Evolutionary conservation across 2,888 invertebrate genomes (phyloP).

Genomic region (Nysson spinosus): DNA sequence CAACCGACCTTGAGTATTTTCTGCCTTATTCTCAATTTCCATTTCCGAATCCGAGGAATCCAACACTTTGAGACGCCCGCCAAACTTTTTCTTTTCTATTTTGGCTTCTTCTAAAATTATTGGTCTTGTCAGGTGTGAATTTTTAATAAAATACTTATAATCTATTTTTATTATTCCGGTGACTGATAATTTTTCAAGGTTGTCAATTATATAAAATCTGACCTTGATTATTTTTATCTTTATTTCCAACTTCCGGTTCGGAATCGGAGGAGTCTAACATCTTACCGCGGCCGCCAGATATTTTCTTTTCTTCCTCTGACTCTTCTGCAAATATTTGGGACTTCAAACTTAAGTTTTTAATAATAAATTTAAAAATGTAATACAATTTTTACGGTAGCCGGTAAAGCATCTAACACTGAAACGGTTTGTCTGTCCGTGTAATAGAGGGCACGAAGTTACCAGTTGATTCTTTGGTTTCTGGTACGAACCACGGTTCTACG

Average conservation of each 20-base stretch:
- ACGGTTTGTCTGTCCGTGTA: conserved; percentile 14
- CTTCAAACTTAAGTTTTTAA: background rate
- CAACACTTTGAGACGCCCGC: background rate
- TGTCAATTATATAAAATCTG: no score
- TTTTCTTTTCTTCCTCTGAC: background rate
- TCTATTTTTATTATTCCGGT: no score
- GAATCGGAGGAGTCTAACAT: conserved; percentile 60
- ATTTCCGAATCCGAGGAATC: conserved; percentile 16
- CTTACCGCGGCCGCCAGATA: conserved; percentile 35
- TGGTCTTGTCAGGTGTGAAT: background rate
- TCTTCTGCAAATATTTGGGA: background rate
- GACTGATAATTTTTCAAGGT: no score
- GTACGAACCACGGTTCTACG: conserved; percentile 6
- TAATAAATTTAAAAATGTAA: background rate
- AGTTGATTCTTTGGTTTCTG: no score
- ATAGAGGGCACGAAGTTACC: conserved; percentile 42
- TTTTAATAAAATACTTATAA: no score
- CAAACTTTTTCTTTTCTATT: background rate
- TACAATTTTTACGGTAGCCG: conserved; percentile 5
- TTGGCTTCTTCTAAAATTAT: background rate
- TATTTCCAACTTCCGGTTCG: conserved; percentile 41
- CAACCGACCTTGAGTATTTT: conserved; percentile 2
- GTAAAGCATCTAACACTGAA: conserved; percentile 19
- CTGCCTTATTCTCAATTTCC: background rate
- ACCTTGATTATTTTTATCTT: conserved; percentile 1